A percentile compares a stretch with the other conserved stretches of the same genome.
Evolutionary conservation across 2,888 invertebrate genomes (phyloP).

Genomic region (Drosophila cracens): DNA sequence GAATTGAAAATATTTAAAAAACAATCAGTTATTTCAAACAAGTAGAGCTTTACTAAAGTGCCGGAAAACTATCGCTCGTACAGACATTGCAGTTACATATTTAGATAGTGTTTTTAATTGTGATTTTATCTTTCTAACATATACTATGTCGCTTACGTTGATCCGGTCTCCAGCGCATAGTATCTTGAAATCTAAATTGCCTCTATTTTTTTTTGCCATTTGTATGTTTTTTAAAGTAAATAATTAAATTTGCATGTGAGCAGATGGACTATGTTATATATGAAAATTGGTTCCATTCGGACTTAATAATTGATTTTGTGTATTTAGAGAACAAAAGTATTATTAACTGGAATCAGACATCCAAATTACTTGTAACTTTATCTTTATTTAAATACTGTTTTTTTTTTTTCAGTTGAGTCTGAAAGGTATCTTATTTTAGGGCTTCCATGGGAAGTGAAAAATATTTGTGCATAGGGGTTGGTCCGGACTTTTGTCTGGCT

Average conservation of each 20-base stretch:
- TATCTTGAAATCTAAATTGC: not conserved
- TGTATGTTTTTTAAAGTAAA: not conserved
- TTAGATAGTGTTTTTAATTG: not conserved
- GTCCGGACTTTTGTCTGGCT: slow-evolving; percentile 54
- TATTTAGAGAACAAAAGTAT: not conserved
- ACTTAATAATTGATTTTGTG: no score
- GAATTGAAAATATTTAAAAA: not conserved
- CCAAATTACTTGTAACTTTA: not conserved
- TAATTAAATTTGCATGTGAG: not conserved
- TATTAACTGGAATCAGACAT: not conserved
- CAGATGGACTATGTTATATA: not conserved
- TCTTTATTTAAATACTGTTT: not conserved
- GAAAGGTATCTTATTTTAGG: slow-evolving; percentile 40
- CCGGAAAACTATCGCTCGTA: not conserved
- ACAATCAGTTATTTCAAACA: not conserved
- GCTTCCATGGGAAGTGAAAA: slow-evolving; percentile 53
- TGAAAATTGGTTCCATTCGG: not conserved
- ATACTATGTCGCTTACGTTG: not conserved
- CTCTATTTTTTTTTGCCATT: not conserved
- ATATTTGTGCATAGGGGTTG: slow-evolving; percentile 36
- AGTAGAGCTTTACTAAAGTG: not conserved
- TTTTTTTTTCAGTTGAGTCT: not conserved
- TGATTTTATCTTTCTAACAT: not conserved
- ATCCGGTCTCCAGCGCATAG: not conserved
- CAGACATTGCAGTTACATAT: not conserved